Conservation (phyloP, 2,888 invertebrate genomes). For the Fissipunctia ypsillon region DNA sequence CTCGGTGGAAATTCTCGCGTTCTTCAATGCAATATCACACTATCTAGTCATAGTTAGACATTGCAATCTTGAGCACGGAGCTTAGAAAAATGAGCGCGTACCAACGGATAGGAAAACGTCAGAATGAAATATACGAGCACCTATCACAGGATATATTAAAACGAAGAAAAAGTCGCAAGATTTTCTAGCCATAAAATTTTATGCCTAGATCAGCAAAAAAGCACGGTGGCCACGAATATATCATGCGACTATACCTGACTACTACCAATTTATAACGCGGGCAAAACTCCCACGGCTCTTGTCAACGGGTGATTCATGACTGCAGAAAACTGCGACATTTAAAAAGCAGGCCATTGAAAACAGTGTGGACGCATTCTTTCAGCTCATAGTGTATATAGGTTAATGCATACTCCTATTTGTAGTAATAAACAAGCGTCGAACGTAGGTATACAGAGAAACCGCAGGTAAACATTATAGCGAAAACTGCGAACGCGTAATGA, state of each 20-base stretch:
- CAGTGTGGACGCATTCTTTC: constrained; percentile 58
- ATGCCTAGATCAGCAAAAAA: constrained; percentile 46
- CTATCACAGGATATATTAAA: constrained; percentile 46
- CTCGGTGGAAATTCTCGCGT: constrained; percentile 14
- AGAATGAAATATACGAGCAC: constrained; percentile 41
- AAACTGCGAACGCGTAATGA: constrained; percentile 61
- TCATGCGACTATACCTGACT: constrained; percentile 60
- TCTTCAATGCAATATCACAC: constrained; percentile 37
- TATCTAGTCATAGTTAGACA: constrained; percentile 30
- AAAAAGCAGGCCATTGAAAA: constrained; percentile 67
- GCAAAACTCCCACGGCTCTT: constrained; percentile 55
- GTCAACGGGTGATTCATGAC: constrained; percentile 75
- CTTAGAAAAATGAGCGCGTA: constrained; percentile 47
- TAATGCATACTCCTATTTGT: constrained; percentile 67
- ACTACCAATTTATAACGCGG: constrained; percentile 58
- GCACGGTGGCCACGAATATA: constrained; percentile 31
- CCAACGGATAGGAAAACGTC: constrained; percentile 29
- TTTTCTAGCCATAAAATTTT: constrained; percentile 12
- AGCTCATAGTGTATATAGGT: constrained; percentile 56
- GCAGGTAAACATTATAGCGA: constrained; percentile 60
- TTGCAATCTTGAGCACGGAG: constrained; percentile 46
- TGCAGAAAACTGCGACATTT: constrained; percentile 71
- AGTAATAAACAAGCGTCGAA: constrained; percentile 61
- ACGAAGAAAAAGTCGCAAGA: constrained; percentile 13
- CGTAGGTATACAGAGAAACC: constrained; percentile 37